Evolutionary conservation across 2,797 vertebrate genomes (phyloP), one percentile per base, ranked within the genome.

Genomic region (Odontamblyopus lacepedii): DNA sequence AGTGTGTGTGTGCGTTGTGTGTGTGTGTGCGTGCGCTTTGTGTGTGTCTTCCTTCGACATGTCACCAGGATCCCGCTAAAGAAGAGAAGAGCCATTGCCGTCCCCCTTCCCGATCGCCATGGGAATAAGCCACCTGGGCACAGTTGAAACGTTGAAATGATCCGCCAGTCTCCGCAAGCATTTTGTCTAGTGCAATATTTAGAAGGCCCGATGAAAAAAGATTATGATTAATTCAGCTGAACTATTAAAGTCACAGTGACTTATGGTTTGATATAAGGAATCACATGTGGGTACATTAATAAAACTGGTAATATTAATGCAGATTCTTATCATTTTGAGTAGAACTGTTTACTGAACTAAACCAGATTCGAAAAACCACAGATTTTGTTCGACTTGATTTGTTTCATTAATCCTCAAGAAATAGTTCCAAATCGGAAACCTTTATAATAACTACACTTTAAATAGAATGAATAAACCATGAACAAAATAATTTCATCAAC

Each of bases 41-140:
- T 51, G 56, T 65, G 72, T 41, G 63, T 73, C 75, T 73, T 69
- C 80, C 76, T 75, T 78, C 73, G 50, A 59, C 83, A 75, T 79
- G 67, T 84, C 79, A 84, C 85, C 79, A 64, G 78, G 67, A 85
- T 78, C 81, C 84, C 53, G 61, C 78, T 56, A 66, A 77, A 51
- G 72, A 63, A 80, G 77, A 74, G 64, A 72, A 12, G 61, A 63
- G 18, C 65, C 73, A 70, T 78, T 70, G 76, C 76, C 48, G 72
- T 8, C 60, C 70, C 73, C 59, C 78, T 32, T 68, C 8, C 60
- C 74, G 55, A 57, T 12, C 75, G 63, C 78, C 64, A 11, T 53
- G 70, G 84, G 82, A 78, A 86, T 69, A 83, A 38, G 68, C 84
- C 86, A 83, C 80, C 75, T 59, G 85, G 75, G 83, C 79, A 74